phyloP scores from a whole-genome alignment of 1,140 invertebrate genomes.

The Coenobita brevimanus region DNA sequence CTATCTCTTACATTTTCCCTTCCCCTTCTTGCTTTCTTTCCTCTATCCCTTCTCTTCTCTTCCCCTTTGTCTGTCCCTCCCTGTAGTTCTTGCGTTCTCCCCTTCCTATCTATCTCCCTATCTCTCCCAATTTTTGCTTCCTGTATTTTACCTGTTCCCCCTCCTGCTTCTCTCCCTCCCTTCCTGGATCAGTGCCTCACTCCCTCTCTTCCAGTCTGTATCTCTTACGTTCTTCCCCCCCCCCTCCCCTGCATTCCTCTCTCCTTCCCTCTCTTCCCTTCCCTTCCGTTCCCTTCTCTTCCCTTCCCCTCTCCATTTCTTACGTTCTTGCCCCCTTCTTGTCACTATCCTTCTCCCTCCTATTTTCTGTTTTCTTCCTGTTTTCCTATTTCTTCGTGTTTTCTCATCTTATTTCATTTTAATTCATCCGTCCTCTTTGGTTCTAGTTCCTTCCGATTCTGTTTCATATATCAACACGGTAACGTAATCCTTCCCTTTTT shows the following conservation, averaged over 20 bases:
- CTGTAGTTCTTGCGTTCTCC: no score
- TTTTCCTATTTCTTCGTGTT: not conserved
- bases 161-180: conserved; percentile 21
- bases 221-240: not conserved
- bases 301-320: no score
- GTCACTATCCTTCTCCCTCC: conserved; percentile 20
- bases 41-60: not conserved
- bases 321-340: not conserved
- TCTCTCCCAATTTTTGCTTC: not conserved
- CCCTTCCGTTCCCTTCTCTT: not conserved
- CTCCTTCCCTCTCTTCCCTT: conserved; percentile 18
- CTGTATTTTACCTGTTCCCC: not conserved
- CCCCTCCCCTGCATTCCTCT: conserved; percentile 8
- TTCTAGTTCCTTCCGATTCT: no score
- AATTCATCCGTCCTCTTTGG: no score
- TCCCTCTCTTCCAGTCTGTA: not conserved
- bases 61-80: not conserved
- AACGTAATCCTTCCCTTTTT: not conserved
- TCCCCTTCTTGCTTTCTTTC: no score
- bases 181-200: not conserved
- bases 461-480: not conserved
- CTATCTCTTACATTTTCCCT: no score
- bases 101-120: not conserved
- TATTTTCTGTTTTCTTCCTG: not conserved
- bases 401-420: no score